phyloP scores from a whole-genome alignment of 2,113 vertebrate species.

The Phylloscopus whistleri region DNA sequence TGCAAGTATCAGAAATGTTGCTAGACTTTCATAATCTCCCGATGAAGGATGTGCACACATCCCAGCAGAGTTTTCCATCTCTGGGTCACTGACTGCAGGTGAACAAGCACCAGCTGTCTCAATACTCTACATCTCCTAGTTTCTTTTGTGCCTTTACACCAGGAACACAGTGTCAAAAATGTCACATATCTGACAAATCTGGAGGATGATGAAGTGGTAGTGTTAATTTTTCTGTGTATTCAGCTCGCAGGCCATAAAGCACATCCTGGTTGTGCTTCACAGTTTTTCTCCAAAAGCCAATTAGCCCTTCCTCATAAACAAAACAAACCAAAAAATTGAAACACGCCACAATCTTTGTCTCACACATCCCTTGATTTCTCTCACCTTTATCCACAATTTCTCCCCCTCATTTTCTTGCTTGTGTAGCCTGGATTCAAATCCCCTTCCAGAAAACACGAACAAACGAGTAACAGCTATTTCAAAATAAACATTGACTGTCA shows the following conservation, averaged over 20 bases:
- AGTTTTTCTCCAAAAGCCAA: not conserved
- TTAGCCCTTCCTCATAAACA: not conserved
- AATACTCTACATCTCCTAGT: not conserved
- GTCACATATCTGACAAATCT: not conserved
- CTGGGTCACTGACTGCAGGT: not conserved
- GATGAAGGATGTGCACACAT: not conserved
- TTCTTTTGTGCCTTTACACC: not conserved
- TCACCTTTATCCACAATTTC: not conserved
- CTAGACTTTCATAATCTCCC: not conserved
- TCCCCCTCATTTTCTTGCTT: not conserved
- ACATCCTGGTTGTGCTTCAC: not conserved
- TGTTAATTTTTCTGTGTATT: not conserved
- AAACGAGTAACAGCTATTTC: not conserved
- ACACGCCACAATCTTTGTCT: not conserved
- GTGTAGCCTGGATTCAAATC: not conserved
- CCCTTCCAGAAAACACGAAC: not conserved
- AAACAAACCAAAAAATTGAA: not conserved
- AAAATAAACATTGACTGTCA: not conserved
- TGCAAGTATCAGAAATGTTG: not conserved
- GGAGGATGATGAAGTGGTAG: too few species aligned
- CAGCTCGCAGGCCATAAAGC: not conserved
- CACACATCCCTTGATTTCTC: not conserved
- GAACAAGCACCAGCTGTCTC: not conserved
- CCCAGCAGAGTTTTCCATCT: not conserved
- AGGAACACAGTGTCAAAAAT: not conserved